Evolutionary conservation across 2,888 invertebrate species (phyloP).

Genomic region (Volucella inflata): DNA sequence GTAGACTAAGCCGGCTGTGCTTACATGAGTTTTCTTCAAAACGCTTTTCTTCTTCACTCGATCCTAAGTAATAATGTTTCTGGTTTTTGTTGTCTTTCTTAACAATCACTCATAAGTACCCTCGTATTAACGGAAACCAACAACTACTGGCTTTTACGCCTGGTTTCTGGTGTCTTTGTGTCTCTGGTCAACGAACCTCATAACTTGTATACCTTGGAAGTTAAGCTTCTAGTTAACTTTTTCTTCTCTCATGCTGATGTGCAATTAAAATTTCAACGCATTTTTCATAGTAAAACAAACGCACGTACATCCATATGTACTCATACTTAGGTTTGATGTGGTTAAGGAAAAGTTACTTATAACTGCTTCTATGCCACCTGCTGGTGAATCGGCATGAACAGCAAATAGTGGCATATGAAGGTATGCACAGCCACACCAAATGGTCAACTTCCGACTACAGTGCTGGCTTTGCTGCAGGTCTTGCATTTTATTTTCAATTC

Average conservation of each 20-base stretch:
- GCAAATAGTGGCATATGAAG: constrained; percentile 66
- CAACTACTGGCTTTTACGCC: constrained; percentile 4
- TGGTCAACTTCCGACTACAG: constrained; percentile 69
- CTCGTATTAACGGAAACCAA: constrained; percentile 29
- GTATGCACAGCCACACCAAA: constrained; percentile 33
- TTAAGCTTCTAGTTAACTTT: constrained; percentile 54
- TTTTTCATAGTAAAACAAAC: constrained; percentile 50
- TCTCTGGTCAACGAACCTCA: constrained; percentile 44
- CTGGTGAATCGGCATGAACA: constrained; percentile 43
- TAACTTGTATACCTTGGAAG: neutral
- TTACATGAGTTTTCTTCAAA: neutral
- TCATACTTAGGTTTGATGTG: neutral
- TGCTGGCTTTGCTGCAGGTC: constrained; percentile 31
- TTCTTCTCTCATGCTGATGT: constrained; percentile 30
- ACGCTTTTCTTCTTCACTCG: constrained; percentile 8
- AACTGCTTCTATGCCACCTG: constrained; percentile 47
- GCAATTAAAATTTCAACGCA: constrained; percentile 62
- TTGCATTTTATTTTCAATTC: constrained; percentile 37
- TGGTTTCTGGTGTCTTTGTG: no score
- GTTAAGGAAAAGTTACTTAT: constrained; percentile 47
- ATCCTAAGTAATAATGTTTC: neutral
- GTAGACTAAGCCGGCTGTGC: neutral
- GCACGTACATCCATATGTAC: constrained; percentile 2
- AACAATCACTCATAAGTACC: constrained; percentile 16
- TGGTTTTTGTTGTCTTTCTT: constrained; percentile 6